These are phyloP conservation scores for Catotricha subobsoleta DNA, from an alignment of 2,888 invertebrate genomes.

Conservation along the genomic window DNA sequence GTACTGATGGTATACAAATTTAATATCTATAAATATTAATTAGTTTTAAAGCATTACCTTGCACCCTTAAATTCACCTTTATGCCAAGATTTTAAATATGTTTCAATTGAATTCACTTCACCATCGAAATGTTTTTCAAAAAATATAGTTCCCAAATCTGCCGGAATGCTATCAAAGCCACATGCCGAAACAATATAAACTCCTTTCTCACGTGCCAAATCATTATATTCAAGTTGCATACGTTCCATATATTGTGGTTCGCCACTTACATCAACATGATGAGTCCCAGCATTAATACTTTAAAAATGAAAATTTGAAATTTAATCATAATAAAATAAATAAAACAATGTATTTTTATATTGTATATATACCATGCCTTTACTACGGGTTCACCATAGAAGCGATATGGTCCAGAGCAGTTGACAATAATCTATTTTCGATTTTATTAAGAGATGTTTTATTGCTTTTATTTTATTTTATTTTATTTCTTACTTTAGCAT, in stretches of 20 bases:
- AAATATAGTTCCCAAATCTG: slow-evolving; percentile 70
- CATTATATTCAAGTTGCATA: slow-evolving; percentile 67
- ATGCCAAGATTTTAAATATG: slow-evolving; percentile 37
- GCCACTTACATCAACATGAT: slow-evolving; percentile 85
- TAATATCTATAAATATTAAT: too few species aligned
- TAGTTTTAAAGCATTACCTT: too few species aligned
- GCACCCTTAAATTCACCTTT: slow-evolving; percentile 29
- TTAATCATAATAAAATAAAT: not conserved
- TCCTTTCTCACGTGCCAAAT: slow-evolving; percentile 55
- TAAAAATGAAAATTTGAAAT: not conserved
- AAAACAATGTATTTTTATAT: too few species aligned
- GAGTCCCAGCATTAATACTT: slow-evolving; percentile 48
- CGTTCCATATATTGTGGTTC: slow-evolving; percentile 79
- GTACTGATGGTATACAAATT: too few species aligned
- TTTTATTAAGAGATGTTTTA: not conserved
- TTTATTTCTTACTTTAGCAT: slow-evolving; percentile 40
- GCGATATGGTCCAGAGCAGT: slow-evolving; percentile 82
- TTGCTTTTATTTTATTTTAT: not conserved
- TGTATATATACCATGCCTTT: slow-evolving; percentile 43
- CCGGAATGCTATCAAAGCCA: slow-evolving; percentile 84
- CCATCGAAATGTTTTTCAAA: slow-evolving; percentile 61
- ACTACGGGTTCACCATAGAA: slow-evolving; percentile 82
- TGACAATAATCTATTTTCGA: slow-evolving; percentile 42
- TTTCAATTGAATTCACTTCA: slow-evolving; percentile 58
- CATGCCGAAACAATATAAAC: slow-evolving; percentile 79